Conservation (phyloP, 2,888 invertebrate species). For the Drosophila picticornis region DNA sequence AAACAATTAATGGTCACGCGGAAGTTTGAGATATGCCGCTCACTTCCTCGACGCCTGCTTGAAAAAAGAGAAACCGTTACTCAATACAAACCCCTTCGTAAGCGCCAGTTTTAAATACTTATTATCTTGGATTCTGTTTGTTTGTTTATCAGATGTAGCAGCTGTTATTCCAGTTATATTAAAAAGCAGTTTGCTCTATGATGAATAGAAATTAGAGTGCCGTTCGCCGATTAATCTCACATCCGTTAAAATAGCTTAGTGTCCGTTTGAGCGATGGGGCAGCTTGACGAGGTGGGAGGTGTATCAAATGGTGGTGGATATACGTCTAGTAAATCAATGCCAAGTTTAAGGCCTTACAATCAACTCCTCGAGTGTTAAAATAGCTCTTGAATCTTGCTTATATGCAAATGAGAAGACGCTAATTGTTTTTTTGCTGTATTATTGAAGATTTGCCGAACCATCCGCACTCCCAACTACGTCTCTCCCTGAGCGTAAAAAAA, state of each 20-base stretch:
- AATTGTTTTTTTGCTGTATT: slow-evolving; percentile 17
- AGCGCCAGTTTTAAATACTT: neutral
- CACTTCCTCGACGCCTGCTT: slow-evolving; percentile 50
- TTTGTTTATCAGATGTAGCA: slow-evolving; percentile 12
- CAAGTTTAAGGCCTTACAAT: slow-evolving; percentile 69
- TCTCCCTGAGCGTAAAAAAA: slow-evolving; percentile 15
- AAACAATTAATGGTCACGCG: slow-evolving; percentile 43
- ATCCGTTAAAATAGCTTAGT: slow-evolving; percentile 41
- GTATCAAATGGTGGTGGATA: slow-evolving; percentile 4
- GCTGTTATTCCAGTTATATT: slow-evolving; percentile 53
- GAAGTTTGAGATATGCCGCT: slow-evolving; percentile 54
- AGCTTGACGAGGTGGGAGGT: neutral
- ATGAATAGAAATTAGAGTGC: slow-evolving; percentile 50
- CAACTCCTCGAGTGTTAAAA: slow-evolving; percentile 34
- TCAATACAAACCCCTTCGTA: slow-evolving; percentile 1
- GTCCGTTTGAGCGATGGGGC: slow-evolving; percentile 18
- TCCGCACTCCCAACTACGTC: neutral
- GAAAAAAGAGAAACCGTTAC: neutral
- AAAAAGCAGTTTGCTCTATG: slow-evolving; percentile 58
- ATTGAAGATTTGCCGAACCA: slow-evolving; percentile 4
- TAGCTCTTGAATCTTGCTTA: slow-evolving; percentile 27
- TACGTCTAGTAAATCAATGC: slow-evolving; percentile 56
- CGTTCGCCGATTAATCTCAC: slow-evolving; percentile 55
- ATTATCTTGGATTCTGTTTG: slow-evolving; percentile 3
- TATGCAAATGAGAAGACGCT: slow-evolving; percentile 52